Evolutionary conservation across 2,113 vertebrate species (phyloP).

Genomic region (Thermophis baileyi): DNA sequence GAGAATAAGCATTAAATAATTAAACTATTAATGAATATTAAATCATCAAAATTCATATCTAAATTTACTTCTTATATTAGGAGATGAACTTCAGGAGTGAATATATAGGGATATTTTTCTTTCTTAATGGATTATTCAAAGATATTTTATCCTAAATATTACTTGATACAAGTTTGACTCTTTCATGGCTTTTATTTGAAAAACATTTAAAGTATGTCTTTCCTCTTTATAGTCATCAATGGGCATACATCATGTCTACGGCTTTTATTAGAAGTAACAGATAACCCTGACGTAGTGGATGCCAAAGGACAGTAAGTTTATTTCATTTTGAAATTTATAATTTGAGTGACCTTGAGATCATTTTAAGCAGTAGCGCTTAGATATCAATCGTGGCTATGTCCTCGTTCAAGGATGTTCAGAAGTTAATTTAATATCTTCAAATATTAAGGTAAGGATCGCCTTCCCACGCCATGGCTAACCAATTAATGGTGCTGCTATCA

Average conservation of each 20-base stretch:
- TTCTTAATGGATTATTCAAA: not conserved
- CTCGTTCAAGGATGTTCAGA: not conserved
- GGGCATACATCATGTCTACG: constrained; percentile 91
- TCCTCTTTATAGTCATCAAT: constrained; percentile 81
- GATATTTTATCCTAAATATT: not conserved
- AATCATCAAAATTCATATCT: not conserved
- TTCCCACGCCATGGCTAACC: not conserved
- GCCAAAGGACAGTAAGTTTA: constrained; percentile 94
- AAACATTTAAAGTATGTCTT: not conserved
- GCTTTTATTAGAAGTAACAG: constrained; percentile 87
- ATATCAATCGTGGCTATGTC: not conserved
- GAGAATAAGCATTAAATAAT: not conserved
- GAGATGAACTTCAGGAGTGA: not conserved
- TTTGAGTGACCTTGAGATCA: not conserved
- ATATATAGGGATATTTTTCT: not conserved
- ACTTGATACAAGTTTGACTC: not conserved
- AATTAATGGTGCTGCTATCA: not conserved
- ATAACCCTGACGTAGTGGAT: constrained; percentile 81
- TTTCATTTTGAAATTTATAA: not conserved
- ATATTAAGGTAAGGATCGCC: not conserved
- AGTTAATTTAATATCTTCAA: not conserved
- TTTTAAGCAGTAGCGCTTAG: not conserved
- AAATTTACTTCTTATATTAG: not conserved
- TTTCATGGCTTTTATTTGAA: not conserved
- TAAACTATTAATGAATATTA: not conserved